A percentile compares a stretch with the other conserved stretches of the same genome.
These are phyloP conservation scores for Hystrix cristata DNA, from an alignment of 2,113 vertebrate species.

Conservation along the genomic window DNA sequence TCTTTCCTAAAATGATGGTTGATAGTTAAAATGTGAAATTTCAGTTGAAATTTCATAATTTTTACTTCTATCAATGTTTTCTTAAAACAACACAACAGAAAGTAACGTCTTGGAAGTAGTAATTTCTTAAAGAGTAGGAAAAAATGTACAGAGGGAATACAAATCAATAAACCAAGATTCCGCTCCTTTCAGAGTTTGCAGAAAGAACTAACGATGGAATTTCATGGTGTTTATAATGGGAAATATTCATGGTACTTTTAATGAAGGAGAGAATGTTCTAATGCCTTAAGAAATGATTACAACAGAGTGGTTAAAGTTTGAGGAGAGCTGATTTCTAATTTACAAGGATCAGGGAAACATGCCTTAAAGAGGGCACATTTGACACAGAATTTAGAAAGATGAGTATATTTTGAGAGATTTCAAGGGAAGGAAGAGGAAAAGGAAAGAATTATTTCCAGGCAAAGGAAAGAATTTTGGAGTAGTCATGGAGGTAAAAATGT, in stretches of 20 bases:
- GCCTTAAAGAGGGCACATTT: slow-evolving; percentile 52
- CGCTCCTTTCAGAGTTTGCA: not conserved
- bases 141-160: slow-evolving; percentile 41
- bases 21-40: slow-evolving; percentile 46
- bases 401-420: slow-evolving; percentile 60
- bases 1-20: slow-evolving; percentile 16
- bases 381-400: slow-evolving; percentile 55
- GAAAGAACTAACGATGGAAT: not conserved
- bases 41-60: slow-evolving; percentile 32
- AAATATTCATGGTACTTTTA: not conserved
- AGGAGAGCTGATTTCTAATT: slow-evolving; percentile 62
- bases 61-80: slow-evolving; percentile 35
- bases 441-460: slow-evolving; percentile 21
- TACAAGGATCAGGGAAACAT: slow-evolving; percentile 29
- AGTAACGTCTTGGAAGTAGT: not conserved
- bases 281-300: slow-evolving; percentile 52
- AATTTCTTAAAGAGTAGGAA: slow-evolving; percentile 2
- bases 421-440: slow-evolving; percentile 37
- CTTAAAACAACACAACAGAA: not conserved
- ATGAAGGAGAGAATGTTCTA: not conserved
- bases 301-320: slow-evolving; percentile 13
- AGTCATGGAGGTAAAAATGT: slow-evolving; percentile 44
- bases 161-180: not conserved
- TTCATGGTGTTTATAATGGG: not conserved
- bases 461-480: slow-evolving; percentile 48